These are phyloP conservation scores for Muscicapa striata DNA, from an alignment of 2,797 vertebrate genomes.

Conservation along the genomic window DNA sequence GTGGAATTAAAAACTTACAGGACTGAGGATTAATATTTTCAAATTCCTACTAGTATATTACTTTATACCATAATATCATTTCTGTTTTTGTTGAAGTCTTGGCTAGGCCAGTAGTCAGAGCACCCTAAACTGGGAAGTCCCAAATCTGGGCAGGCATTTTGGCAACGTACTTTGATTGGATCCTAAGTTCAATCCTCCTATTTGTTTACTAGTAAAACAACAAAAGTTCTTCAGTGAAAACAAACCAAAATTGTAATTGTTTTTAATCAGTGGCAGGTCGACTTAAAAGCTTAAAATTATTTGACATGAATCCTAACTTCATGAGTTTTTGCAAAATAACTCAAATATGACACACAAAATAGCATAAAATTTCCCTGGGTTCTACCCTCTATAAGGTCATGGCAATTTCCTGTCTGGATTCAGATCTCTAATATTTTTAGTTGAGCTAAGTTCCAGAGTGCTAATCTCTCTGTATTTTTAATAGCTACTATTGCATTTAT, in stretches of 20 bases:
- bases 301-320: neutral
- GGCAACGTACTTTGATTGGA: neutral
- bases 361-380: neutral
- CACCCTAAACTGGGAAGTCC: neutral
- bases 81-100: neutral
- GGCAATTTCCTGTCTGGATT: neutral
- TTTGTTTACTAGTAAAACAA: neutral
- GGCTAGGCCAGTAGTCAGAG: neutral
- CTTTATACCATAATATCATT: neutral
- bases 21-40: neutral
- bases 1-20: neutral
- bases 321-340: neutral
- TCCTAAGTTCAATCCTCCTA: neutral
- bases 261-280: neutral
- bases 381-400: neutral
- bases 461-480: neutral
- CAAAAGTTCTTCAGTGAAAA: neutral
- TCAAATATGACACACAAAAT: neutral
- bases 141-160: neutral
- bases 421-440: neutral
- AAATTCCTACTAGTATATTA: neutral
- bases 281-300: neutral
- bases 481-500: neutral
- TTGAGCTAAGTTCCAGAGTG: neutral
- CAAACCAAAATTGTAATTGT: neutral